Evolutionary conservation across 2,113 vertebrate species (phyloP).

Genomic region (Panurus biarmicus): DNA sequence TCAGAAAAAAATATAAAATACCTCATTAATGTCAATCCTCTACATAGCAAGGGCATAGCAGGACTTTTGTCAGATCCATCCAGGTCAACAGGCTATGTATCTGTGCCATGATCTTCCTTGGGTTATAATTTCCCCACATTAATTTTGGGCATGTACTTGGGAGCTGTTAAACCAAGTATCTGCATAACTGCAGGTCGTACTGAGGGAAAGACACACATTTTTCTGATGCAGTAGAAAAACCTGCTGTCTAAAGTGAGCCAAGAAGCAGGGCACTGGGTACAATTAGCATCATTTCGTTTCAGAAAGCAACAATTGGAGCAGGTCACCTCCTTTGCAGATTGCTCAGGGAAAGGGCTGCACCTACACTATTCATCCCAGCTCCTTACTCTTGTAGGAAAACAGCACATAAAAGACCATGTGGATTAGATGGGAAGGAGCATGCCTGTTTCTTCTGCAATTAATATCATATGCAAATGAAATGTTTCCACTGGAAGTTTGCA

Average conservation of each 20-base stretch:
- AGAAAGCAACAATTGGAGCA: not conserved
- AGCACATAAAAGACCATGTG: not conserved
- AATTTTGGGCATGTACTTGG: not conserved
- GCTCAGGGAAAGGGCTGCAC: not conserved
- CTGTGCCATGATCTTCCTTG: not conserved
- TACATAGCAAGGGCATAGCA: not conserved
- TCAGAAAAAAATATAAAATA: not conserved
- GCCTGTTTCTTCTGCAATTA: conserved; percentile 14
- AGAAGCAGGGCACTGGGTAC: not conserved
- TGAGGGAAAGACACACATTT: not conserved
- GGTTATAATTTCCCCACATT: not conserved
- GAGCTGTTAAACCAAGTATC: not conserved
- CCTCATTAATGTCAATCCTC: not conserved
- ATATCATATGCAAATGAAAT: conserved; percentile 30
- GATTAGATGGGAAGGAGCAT: not conserved
- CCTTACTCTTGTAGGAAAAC: not conserved
- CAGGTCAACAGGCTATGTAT: not conserved
- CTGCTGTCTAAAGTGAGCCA: not conserved
- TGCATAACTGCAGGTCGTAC: not conserved
- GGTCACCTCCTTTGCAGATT: not conserved
- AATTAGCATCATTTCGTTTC: not conserved
- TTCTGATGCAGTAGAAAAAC: not conserved
- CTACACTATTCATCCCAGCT: not conserved
- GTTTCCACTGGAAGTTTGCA: conserved; percentile 23
- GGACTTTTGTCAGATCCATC: not conserved